phyloP scores from a whole-genome alignment of 2,113 vertebrate genomes.

The Rhinolophus ferrumequinum region DNA sequence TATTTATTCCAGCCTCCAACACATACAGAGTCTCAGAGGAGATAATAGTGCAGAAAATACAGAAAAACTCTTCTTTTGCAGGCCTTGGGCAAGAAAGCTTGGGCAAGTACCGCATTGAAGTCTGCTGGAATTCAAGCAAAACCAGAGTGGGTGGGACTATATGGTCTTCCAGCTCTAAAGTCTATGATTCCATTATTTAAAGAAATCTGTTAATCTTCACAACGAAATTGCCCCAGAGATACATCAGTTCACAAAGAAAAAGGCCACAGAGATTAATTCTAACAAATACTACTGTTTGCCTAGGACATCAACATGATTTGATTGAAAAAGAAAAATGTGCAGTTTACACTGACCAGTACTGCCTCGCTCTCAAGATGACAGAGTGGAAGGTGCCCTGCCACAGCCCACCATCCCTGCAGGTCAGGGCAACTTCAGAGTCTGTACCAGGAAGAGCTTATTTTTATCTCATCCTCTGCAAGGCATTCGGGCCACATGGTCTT shows the following conservation, averaged over 20 bases:
- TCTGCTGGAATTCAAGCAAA: slow-evolving; percentile 24
- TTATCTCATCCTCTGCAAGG: background rate
- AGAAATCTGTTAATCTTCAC: background rate
- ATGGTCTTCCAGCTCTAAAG: background rate
- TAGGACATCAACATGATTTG: background rate
- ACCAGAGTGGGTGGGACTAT: background rate
- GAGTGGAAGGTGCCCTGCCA: background rate
- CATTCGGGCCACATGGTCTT: background rate
- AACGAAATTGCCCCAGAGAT: background rate
- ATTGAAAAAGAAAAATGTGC: background rate
- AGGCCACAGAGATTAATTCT: slow-evolving; percentile 6
- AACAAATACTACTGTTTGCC: background rate
- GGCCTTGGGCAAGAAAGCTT: background rate
- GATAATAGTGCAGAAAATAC: background rate
- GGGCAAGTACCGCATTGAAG: background rate
- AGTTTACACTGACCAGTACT: background rate
- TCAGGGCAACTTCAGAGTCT: background rate
- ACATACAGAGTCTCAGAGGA: background rate
- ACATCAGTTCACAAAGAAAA: slow-evolving; percentile 26
- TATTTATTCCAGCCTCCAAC: background rate
- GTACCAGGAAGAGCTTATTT: background rate
- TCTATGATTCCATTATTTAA: background rate
- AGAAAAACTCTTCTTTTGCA: background rate
- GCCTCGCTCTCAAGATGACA: background rate
- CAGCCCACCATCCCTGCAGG: background rate